These are phyloP conservation scores for Vanessa tameamea DNA, from an alignment of 1,140 invertebrate species.

Conservation along the genomic window DNA sequence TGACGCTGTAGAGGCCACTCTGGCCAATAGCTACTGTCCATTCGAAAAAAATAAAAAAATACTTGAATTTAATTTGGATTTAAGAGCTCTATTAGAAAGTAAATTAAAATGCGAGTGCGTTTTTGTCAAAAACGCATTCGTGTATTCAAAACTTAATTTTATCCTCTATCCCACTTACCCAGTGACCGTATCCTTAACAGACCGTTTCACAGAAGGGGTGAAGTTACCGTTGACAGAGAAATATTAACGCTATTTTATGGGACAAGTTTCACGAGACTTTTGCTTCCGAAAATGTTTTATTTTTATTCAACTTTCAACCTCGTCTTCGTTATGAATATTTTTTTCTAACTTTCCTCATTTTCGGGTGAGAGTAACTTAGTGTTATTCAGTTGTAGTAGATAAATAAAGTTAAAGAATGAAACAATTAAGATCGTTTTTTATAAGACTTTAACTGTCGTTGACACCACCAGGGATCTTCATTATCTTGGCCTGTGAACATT, in stretches of 20 bases:
- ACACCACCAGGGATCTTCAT: too few relatives aligned
- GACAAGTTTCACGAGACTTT: slow-evolving; percentile 21
- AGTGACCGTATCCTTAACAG: slow-evolving; percentile 26
- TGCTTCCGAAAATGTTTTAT: slow-evolving; percentile 32
- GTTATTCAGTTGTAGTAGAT: not conserved
- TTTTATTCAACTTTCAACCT: slow-evolving; percentile 23
- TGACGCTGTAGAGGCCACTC: too few relatives aligned
- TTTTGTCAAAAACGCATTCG: not conserved
- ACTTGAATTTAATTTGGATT: not conserved
- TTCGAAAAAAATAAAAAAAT: too few relatives aligned
- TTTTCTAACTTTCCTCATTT: slow-evolving; percentile 12
- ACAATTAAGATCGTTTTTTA: too few relatives aligned
- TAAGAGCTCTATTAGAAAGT: not conserved
- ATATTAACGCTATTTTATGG: slow-evolving; percentile 36
- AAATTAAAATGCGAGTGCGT: not conserved
- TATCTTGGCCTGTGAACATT: too few relatives aligned
- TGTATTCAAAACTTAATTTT: not conserved
- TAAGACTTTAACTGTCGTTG: too few relatives aligned
- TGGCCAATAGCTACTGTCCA: too few relatives aligned
- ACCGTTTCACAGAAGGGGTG: slow-evolving; percentile 27
- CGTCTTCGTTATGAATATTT: slow-evolving; percentile 7
- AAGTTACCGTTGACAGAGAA: slow-evolving; percentile 30
- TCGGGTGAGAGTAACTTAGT: not conserved
- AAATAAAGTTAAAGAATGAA: too few relatives aligned
- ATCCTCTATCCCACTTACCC: slow-evolving; percentile 18